A percentile compares a stretch with the other conserved stretches of the same genome.
Conservation (phyloP, 1,140 invertebrate species). For the Acyrthosiphon pisum region DNA sequence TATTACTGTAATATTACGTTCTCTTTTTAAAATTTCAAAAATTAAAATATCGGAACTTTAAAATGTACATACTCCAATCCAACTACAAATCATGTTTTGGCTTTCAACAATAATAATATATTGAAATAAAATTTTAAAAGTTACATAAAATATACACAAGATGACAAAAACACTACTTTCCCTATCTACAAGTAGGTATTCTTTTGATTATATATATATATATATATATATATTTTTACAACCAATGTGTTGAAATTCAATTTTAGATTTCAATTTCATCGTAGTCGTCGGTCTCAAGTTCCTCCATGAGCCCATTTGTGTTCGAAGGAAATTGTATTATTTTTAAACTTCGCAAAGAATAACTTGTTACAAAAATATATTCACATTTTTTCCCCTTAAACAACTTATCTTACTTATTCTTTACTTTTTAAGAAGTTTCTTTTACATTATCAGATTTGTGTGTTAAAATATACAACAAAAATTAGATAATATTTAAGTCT, state of each 20-base stretch:
- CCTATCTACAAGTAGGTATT: neutral
- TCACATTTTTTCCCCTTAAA: constrained; percentile 32
- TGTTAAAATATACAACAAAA: constrained; percentile 23
- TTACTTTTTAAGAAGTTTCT: constrained; percentile 41
- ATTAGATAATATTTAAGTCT: constrained; percentile 46
- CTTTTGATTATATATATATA: constrained; percentile 19
- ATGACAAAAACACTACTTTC: neutral
- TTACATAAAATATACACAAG: neutral
- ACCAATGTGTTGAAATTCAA: constrained; percentile 38
- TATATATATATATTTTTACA: too few species aligned
- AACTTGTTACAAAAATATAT: constrained; percentile 45
- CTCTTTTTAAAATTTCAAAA: neutral
- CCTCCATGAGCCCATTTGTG: neutral
- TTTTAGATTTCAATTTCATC: constrained; percentile 42
- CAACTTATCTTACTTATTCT: constrained; percentile 2
- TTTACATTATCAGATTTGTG: constrained; percentile 40
- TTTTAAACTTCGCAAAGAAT: constrained; percentile 30
- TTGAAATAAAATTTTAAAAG: constrained; percentile 11
- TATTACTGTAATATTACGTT: neutral
- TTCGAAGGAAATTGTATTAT: constrained; percentile 35
- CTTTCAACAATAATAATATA: neutral
- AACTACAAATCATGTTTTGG: neutral
- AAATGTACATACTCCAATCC: neutral
- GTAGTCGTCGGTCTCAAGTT: constrained; percentile 7
- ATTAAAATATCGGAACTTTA: neutral